Evolutionary conservation across 1,140 invertebrate genomes (phyloP), one percentile per base, ranked within the genome.

Genomic region (Dinoponera quadriceps): DNA sequence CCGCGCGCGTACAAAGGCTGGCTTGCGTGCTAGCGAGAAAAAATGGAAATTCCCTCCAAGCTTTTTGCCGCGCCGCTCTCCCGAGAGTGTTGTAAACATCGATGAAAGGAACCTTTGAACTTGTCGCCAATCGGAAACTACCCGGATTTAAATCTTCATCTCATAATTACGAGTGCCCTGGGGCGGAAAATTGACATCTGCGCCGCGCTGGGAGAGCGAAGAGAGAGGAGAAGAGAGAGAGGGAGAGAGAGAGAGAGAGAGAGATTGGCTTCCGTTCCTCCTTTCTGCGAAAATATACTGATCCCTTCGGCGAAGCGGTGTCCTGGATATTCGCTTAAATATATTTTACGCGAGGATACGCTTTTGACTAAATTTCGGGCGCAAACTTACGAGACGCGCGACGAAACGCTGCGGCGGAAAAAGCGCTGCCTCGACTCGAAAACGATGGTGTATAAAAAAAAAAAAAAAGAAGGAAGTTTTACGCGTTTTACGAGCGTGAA

Each of bases 141-240:
- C 44, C 68, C 27, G 59, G 72, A 62, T 82, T 82, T 75, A 84
- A 82, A 88, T 88, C 72, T 83, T 88, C 68, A 71, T 85, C 77
- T 66, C 66, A 65, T 85, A 85, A 88, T 88, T 88, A 88, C 87
- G 83, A 82, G 49, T 60, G 60, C 55, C 49, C 38, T 27, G 66
- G 29, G 66, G 55, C 33, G 57, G 86, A 87, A 88, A 88, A 88
- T 88, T 85, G 83, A 82, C 86, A 85, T 88, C 73, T 59, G 72
- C 54, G 25, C 77, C 54, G 54, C 18, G 60, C n/a, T 22, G 20
- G 16, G 49, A 27, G 38, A 44, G 7, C 4, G 38, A 9, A 9
- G 0, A 27, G 38, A 44, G 7, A 44, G 38, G 9, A 9, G 0
- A 9, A 44, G 38, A 44, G 38, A 44, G 38, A 44, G 7, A 9